Conservation (phyloP, 2,888 invertebrate genomes). For the Iselma pallidipennis region DNA sequence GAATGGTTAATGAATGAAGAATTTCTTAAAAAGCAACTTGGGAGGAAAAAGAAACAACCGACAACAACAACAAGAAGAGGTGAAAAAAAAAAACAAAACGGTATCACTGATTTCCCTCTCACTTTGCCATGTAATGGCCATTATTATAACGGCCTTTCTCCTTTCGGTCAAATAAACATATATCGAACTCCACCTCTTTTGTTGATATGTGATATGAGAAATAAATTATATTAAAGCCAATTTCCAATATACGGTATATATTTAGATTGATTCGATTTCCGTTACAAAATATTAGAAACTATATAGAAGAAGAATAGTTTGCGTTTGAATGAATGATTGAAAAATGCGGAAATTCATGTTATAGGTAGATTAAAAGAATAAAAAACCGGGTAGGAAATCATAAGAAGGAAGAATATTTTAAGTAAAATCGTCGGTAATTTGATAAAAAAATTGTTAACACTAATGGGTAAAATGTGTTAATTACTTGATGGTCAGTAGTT, state of each 20-base stretch:
- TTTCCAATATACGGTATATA: background rate
- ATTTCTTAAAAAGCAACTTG: background rate
- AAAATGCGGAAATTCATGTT: background rate
- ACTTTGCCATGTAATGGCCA: slow-evolving; percentile 14
- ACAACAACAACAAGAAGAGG: slow-evolving; percentile 2
- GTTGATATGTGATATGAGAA: background rate
- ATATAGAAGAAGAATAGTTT: too few relatives aligned
- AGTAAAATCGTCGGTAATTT: too few relatives aligned
- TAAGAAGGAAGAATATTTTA: too few relatives aligned
- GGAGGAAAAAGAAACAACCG: background rate
- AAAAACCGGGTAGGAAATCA: too few relatives aligned
- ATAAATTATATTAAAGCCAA: background rate
- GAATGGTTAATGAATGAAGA: background rate
- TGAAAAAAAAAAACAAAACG: slow-evolving; percentile 27
- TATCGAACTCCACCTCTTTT: background rate
- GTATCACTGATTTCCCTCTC: slow-evolving; percentile 34
- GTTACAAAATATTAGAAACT: background rate
- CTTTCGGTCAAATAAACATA: background rate
- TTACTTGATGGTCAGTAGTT: too few relatives aligned
- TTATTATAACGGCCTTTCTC: slow-evolving; percentile 23
- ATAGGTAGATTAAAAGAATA: too few relatives aligned
- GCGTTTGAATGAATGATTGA: background rate
- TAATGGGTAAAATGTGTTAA: too few relatives aligned
- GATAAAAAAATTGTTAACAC: too few relatives aligned
- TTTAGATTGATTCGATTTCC: background rate